Base-by-base conservation (phyloP, 2,113 vertebrate genomes). In the Terrapene triunguis region DNA sequence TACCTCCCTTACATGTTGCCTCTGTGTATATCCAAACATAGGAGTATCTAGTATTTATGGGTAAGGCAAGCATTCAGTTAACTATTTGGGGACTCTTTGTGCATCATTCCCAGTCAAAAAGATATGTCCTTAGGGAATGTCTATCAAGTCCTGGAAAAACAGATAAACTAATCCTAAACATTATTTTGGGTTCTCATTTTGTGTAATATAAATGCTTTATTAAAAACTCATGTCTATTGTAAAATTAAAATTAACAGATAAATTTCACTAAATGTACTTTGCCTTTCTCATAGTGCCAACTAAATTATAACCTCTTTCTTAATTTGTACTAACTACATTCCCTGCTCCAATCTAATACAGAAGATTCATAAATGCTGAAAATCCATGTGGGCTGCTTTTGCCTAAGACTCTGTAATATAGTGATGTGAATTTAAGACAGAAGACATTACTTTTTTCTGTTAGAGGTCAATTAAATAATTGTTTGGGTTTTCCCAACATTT, bases 111-210 rank as follows among this genome's bases (percentile, higher is more conserved):
- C 51, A 83, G 13, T 4, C 76, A 80, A 47, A 48, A 88, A 92
- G 9, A 9, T 82, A 44, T 87, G 24, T 85, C 69, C 14, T 88
- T 62, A 89, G 74, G 48, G 13, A 62, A 25, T 74, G 27, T 78
- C 29, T 89, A 85, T 88, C 80, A 25, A 92, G 42, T 76, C 85
- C 22, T 83, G 6, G 48, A 81, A 81, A 87, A 93, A 7, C 8
- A 93, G 76, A 87, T 51, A 87, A 89, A 54, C 27, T 78, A 48
- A 88, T 54, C 6, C 16, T 84, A 94, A 91, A 54, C 1, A 85
- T 6, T 87, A 4, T 79, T 94, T 94, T 80, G 19, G 17, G 59
- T 94, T 62, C 94, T 78, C 6, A 59, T 87, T 90, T 94, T 89
- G 0, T 59, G 4, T 48, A 80, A 85, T 42, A 82, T 89, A 72